phyloP scores from a whole-genome alignment of 2,888 invertebrate species.

The Eurois occulta region DNA sequence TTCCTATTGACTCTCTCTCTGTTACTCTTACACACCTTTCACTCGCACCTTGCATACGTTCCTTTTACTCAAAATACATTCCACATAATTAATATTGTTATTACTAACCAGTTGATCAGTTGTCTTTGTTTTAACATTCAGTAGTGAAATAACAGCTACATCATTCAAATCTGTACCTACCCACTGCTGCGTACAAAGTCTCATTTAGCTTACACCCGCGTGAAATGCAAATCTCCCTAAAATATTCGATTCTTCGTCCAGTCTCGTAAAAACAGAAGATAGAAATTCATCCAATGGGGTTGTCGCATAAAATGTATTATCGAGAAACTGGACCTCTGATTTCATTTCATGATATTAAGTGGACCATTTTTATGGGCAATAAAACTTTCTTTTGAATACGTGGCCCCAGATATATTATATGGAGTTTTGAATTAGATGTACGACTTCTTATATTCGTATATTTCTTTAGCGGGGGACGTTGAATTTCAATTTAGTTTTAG shows the following conservation, averaged over 20 bases:
- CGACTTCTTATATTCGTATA: background rate
- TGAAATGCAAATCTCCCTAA: slow-evolving; percentile 7
- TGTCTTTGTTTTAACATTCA: background rate
- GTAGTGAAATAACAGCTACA: background rate
- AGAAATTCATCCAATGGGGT: slow-evolving; percentile 77
- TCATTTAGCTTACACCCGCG: background rate
- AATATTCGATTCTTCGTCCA: slow-evolving; percentile 40
- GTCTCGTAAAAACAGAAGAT: slow-evolving; percentile 73
- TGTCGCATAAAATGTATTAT: slow-evolving; percentile 82
- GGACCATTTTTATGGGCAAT: slow-evolving; percentile 82
- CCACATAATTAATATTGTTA: background rate
- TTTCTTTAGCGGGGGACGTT: background rate
- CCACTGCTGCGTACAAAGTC: background rate
- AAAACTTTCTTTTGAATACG: slow-evolving; percentile 81
- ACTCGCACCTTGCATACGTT: too few species aligned
- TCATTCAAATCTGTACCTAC: background rate
- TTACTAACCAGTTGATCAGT: background rate
- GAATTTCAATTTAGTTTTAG: slow-evolving; percentile 5
- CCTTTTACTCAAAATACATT: too few species aligned
- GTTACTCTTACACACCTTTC: too few species aligned
- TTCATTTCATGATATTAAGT: slow-evolving; percentile 82
- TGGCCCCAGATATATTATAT: slow-evolving; percentile 68
- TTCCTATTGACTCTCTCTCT: too few species aligned
- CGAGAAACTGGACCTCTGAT: slow-evolving; percentile 75
- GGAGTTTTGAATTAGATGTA: slow-evolving; percentile 53